Conservation (phyloP, 2,113 vertebrate species). For the Lanius ludovicianus region DNA sequence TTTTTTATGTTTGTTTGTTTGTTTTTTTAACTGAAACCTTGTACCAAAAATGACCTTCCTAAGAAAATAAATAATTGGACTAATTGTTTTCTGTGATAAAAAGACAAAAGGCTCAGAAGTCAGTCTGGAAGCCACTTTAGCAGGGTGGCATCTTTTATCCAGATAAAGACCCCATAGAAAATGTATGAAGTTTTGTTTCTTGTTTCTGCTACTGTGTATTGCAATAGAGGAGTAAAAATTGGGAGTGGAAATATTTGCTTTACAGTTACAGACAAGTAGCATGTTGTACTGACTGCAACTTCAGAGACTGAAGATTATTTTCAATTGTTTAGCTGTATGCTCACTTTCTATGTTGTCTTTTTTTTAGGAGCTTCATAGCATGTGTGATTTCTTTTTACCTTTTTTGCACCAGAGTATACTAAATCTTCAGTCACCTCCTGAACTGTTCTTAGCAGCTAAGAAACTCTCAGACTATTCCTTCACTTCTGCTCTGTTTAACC, state of each 20-base stretch:
- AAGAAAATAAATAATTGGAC: not conserved
- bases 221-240: not conserved
- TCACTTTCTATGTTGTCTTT: not conserved
- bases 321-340: not conserved
- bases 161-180: not conserved
- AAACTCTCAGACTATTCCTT: not conserved
- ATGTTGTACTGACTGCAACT: not conserved
- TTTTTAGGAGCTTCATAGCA: not conserved
- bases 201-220: not conserved
- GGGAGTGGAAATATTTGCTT: not conserved
- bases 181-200: not conserved
- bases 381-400: not conserved
- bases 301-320: not conserved
- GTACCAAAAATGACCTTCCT: not conserved
- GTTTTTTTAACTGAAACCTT: not conserved
- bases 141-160: rapidly evolving
- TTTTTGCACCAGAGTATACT: not conserved
- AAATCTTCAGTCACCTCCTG: not conserved
- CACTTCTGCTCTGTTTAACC: conserved; percentile 1
- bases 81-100: not conserved
- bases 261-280: not conserved
- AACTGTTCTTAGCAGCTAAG: not conserved
- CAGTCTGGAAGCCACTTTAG: not conserved
- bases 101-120: not conserved
- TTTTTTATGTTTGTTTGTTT: too few species aligned